phyloP scores from a whole-genome alignment of 2,888 invertebrate species.

The Nomada fabriciana region DNA sequence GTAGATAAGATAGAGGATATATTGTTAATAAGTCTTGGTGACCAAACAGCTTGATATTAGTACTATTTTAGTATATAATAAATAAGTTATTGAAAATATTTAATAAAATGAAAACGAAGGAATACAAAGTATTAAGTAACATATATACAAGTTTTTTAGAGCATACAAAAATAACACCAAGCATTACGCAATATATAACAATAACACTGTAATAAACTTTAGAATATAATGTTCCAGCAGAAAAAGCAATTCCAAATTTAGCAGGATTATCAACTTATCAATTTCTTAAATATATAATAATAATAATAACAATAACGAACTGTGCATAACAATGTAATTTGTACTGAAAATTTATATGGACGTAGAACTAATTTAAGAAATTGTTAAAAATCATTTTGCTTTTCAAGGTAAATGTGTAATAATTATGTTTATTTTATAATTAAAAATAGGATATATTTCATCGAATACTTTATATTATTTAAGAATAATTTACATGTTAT shows the following conservation, averaged over 20 bases:
- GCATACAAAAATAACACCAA: constrained; percentile 73
- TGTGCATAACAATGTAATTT: constrained; percentile 66
- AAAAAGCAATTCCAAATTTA: constrained; percentile 63
- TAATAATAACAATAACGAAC: constrained; percentile 32
- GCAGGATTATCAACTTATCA: constrained; percentile 55
- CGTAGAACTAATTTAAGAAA: constrained; percentile 57
- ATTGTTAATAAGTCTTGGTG: constrained; percentile 67
- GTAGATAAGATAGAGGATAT: constrained; percentile 57
- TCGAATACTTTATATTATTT: constrained; percentile 41
- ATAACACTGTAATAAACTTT: constrained; percentile 57
- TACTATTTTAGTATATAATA: constrained; percentile 48
- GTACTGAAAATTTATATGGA: constrained; percentile 66
- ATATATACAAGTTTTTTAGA: constrained; percentile 61
- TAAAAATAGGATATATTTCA: constrained; percentile 20
- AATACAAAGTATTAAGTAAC: constrained; percentile 45
- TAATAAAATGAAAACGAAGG: constrained; percentile 16
- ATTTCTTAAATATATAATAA: constrained; percentile 59
- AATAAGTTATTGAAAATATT: constrained; percentile 51
- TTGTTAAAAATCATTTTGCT: constrained; percentile 35
- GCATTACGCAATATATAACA: constrained; percentile 72
- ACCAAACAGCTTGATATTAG: constrained; percentile 67
- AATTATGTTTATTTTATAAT: constrained; percentile 41
- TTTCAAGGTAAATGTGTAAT: constrained; percentile 44
- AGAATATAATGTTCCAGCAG: constrained; percentile 55
- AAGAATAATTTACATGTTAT: constrained; percentile 54